Base-by-base conservation (phyloP, 2,888 invertebrate species). In the Drosophila kanekoi region DNA sequence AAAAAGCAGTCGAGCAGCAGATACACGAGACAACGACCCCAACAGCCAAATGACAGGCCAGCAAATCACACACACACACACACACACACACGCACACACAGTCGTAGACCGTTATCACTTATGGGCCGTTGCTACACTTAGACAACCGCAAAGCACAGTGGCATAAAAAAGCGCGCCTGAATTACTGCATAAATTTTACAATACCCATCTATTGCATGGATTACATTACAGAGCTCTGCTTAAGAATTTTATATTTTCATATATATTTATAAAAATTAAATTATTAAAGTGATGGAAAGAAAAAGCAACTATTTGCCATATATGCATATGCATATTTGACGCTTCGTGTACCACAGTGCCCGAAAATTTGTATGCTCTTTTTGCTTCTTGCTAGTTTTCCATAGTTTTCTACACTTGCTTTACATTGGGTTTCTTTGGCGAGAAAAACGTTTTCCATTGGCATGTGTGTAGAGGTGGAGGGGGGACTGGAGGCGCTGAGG, bases 21-120 rank as follows among this genome's bases (percentile, higher is more conserved):
- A 47, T 64, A 61, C 59, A 64, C 60, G 58, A 77, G 87, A 62
- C 81, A 87, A 85, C 82, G 83, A 87, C 86, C 86, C 70, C 66
- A 67, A 44, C 82, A 71, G 65, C 79, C 63, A 75, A 82, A 84
- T 84, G 87, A 81, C 87, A 84, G 66, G 54, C 81, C 64, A 48
- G 32, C 56, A 52, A 14, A 51, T 28, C n/a, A n/a, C n/a, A n/a
- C n/a, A n/a, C n/a, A 57, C 32, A 45, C 44, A 11, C 14, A 47
- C 32, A 53, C 23, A 35, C 47, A 69, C 53, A 47, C 33, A 38
- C n/a, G 23, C 41, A 41, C 35, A 14, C 28, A 40, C 45, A 60
- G 20, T 16, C 20, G 28, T 20, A 47, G 58, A 45, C 58, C 45
- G 85, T 81, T 87, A 87, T 81, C 81, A 87, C 79, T 65, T 81